Evolutionary conservation across 2,797 vertebrate species (phyloP).

Genomic region (Sebastes cheni): DNA sequence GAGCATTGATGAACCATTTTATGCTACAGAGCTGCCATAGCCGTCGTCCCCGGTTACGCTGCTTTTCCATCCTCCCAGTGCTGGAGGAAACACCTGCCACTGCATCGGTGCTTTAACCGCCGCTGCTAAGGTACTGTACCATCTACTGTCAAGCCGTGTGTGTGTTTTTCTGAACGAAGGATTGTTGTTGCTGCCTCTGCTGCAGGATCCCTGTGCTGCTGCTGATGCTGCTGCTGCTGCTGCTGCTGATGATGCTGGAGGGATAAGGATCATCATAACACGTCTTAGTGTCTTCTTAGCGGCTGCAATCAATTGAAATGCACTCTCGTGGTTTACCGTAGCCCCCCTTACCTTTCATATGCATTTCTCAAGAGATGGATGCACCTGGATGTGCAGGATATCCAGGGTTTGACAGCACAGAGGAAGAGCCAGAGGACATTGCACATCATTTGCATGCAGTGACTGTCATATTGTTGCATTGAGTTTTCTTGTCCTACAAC

Average conservation of each 20-base stretch:
- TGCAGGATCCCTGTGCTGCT: constrained; percentile 69
- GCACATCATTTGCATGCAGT: constrained; percentile 69
- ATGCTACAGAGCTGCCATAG: constrained; percentile 79
- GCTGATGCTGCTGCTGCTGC: constrained; percentile 34
- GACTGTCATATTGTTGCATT: constrained; percentile 20
- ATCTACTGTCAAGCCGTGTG: constrained; percentile 62
- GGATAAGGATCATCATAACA: constrained; percentile 63
- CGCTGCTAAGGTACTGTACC: constrained; percentile 75
- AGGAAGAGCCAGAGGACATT: constrained; percentile 65
- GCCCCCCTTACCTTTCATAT: neutral
- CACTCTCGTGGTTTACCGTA: constrained; percentile 13
- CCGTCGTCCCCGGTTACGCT: constrained; percentile 58
- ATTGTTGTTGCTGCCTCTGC: constrained; percentile 67
- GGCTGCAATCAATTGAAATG: constrained; percentile 38
- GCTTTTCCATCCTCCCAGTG: constrained; percentile 63
- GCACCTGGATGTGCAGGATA: constrained; percentile 27
- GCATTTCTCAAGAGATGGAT: constrained; percentile 44
- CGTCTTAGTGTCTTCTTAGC: constrained; percentile 47
- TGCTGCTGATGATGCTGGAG: constrained; percentile 49
- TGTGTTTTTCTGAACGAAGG: constrained; percentile 59
- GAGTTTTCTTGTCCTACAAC: neutral
- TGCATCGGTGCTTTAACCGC: constrained; percentile 56
- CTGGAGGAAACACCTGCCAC: constrained; percentile 75
- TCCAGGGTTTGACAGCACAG: constrained; percentile 37
- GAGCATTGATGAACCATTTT: constrained; percentile 84